Evolutionary conservation across 2,113 vertebrate species (phyloP), one percentile per base, ranked within the genome.

Genomic region (Neolamprologus devosi): DNA sequence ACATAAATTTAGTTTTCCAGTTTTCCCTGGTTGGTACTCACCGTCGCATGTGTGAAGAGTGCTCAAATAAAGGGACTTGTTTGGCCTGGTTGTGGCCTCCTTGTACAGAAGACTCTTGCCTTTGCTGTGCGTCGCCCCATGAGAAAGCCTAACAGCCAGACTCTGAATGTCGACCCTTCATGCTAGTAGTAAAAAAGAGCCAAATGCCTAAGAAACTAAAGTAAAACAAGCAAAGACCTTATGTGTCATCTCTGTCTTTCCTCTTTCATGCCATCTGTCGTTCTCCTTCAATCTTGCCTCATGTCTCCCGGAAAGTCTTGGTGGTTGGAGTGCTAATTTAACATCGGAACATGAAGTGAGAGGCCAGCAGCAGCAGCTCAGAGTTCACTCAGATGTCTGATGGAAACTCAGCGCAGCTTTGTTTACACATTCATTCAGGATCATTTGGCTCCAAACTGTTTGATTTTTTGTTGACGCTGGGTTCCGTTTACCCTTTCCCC

Each of bases 81-180:
- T 93, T 92, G 86, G 79, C 80, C 84, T 91, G 60, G 28, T 40
- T 73, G 53, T 79, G 87, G 84, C 88, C 86, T 92, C 80, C 42
- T 28, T 89, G 85, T 88, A 83, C 92, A 95, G 93, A 95, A 91
- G 91, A 88, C 92, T 92, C 88, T 92, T 91, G 88, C 81, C 83
- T 93, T 95, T 95, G 93, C 93, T 94, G 63, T 28, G 79, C 21
- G 11, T 45, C 85, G 35, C 49, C 80, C 57, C 89, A 88, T 89
- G 79, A 91, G 79, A 84, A 79, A 88, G 91, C 89, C 82, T 93
- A 55, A 86, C 93, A 81, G 88, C 55, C 82, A 37, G 80, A 89
- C 87, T 95, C 90, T 92, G 89, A 96, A 96, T 96, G 91, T 96
- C 86, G 90, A 95, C 82, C 93, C 81, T 82, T 78, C 35, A 16